Percentiles rank a stretch among this genome's conserved stretches.
Conservation (phyloP, 2,797 vertebrate genomes). For the Carduelis carduelis region DNA sequence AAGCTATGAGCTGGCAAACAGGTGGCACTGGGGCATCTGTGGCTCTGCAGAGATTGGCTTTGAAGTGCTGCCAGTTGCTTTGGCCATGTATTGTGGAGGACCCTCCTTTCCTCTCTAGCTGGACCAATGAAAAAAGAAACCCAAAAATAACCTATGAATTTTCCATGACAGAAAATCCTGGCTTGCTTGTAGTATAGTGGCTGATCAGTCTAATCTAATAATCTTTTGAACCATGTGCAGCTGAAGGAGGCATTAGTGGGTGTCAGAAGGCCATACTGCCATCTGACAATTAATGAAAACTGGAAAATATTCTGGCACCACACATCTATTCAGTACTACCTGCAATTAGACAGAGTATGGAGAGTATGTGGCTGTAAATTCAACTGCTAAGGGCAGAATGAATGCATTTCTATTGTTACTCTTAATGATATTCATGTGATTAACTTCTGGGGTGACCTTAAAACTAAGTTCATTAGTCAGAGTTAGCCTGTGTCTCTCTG, state of each 20-base stretch:
- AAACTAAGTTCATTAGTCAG: conserved; percentile 49
- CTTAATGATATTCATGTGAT: conserved; percentile 10
- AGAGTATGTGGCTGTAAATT: neutral
- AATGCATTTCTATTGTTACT: neutral
- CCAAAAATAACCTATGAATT: conserved; percentile 48
- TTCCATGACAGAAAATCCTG: conserved; percentile 69
- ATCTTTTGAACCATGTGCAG: conserved; percentile 61
- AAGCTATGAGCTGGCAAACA: neutral
- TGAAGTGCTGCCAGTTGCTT: neutral
- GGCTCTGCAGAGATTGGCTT: neutral
- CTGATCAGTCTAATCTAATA: conserved; percentile 59
- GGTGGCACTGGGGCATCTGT: neutral
- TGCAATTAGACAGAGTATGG: neutral
- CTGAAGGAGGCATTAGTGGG: conserved; percentile 53
- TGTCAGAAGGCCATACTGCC: conserved; percentile 9
- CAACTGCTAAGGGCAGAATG: neutral
- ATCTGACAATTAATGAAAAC: conserved; percentile 1
- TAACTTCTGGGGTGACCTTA: conserved; percentile 49
- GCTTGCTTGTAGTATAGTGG: conserved; percentile 41
- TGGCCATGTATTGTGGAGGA: neutral
- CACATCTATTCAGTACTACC: neutral
- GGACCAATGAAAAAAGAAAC: conserved; percentile 5
- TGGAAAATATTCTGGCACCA: neutral
- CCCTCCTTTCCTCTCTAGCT: neutral
- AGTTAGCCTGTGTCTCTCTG: neutral